A percentile compares a stretch with the other conserved stretches of the same genome.
Conservation (phyloP, 2,888 invertebrate genomes). For the Melitaea athalia region DNA sequence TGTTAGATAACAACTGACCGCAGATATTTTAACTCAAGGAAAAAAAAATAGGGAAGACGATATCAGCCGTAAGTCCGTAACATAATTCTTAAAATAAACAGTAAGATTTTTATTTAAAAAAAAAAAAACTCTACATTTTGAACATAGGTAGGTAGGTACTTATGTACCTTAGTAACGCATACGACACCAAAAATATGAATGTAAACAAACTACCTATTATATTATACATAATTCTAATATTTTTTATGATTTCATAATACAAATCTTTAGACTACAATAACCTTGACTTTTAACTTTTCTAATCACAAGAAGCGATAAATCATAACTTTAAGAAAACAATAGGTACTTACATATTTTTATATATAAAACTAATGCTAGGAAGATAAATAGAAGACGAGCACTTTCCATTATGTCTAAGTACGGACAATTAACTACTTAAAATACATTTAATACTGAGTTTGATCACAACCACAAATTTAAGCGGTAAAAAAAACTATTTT, state of each 20-base stretch:
- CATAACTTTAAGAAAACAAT: slow-evolving; percentile 1
- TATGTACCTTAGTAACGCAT: background rate
- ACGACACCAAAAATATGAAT: no score
- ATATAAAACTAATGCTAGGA: slow-evolving; percentile 31
- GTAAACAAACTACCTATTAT: no score
- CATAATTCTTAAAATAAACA: no score
- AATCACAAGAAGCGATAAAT: slow-evolving; percentile 26
- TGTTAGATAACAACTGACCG: background rate
- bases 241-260: background rate
- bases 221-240: no score
- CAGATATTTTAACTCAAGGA: background rate
- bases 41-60: no score
- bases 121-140: background rate
- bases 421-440: background rate
- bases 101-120: no score
- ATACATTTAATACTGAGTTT: background rate
- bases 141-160: no score
- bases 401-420: slow-evolving; percentile 15
- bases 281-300: slow-evolving; percentile 41
- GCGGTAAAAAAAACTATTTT: background rate
- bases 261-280: background rate
- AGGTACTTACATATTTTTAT: slow-evolving; percentile 37
- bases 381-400: slow-evolving; percentile 22
- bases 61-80: no score
- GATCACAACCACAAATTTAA: background rate